Conservation (phyloP, 23 tunicate genomes). For the Oikopleura dioica region DNA sequence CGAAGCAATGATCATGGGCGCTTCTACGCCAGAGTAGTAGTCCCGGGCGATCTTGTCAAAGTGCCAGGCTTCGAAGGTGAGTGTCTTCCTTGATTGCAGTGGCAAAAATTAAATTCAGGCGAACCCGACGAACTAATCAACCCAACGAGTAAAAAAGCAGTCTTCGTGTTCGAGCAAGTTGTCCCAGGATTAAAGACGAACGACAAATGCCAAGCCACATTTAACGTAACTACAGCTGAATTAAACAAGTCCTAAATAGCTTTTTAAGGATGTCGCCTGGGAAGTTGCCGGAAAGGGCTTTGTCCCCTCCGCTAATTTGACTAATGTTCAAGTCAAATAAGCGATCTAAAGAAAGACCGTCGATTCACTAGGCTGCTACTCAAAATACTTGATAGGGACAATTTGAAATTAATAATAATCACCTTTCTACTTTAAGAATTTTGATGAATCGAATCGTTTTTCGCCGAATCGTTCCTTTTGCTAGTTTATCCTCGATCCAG, state of each 20-base stretch:
- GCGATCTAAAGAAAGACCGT: too few species aligned
- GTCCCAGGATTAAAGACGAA: conserved; percentile 5
- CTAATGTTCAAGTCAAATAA: neutral
- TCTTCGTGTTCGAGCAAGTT: neutral
- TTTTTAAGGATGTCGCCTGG: conserved; percentile 7
- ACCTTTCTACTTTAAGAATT: too few species aligned
- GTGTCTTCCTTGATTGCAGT: too few species aligned
- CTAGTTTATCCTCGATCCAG: too few species aligned
- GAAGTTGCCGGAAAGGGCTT: neutral
- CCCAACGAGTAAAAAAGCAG: neutral
- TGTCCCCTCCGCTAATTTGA: neutral
- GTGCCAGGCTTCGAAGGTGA: conserved; percentile 27
- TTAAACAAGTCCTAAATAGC: too few species aligned
- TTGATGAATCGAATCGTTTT: too few species aligned
- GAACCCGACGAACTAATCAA: neutral
- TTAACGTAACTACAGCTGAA: too few species aligned
- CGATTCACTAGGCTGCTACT: too few species aligned
- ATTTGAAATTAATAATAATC: too few species aligned
- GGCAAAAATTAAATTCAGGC: conserved; percentile 22
- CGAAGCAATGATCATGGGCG: conserved; percentile 78
- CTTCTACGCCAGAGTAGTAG: conserved; percentile 21
- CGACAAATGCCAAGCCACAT: neutral
- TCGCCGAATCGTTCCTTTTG: too few species aligned
- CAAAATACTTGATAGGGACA: too few species aligned
- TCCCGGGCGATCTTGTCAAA: conserved; percentile 37